These are phyloP conservation scores for Ptyas mucosa DNA, from an alignment of 2,113 vertebrate genomes.

Conservation along the genomic window DNA sequence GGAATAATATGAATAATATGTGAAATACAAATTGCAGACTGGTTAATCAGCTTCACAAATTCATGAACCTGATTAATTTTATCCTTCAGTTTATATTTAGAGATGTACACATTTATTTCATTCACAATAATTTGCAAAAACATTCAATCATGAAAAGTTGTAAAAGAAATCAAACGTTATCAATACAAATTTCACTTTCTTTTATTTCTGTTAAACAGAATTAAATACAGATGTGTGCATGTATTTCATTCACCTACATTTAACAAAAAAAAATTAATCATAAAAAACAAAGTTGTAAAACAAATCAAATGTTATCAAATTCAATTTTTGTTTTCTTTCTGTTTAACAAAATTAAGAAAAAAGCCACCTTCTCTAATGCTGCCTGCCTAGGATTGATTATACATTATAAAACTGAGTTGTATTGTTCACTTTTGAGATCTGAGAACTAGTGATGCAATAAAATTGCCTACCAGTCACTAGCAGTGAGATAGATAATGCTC, in stretches of 20 bases:
- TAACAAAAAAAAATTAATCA: neutral
- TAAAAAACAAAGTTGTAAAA: neutral
- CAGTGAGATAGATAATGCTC: neutral
- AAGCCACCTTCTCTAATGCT: neutral
- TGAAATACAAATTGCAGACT: neutral
- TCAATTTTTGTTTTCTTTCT: neutral
- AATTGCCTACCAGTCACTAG: constrained; percentile 1
- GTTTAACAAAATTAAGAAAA: neutral
- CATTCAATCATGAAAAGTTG: neutral
- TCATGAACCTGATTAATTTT: neutral
- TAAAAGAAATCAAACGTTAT: neutral
- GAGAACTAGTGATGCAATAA: constrained; percentile 6
- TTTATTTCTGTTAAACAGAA: neutral
- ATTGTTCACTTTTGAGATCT: constrained; percentile 9
- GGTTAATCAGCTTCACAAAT: neutral
- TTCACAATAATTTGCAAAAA: neutral
- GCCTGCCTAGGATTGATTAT: constrained; percentile 2
- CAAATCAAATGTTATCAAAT: neutral
- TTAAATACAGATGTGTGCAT: neutral
- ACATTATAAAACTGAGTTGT: neutral
- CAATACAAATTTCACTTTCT: neutral
- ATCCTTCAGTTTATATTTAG: neutral
- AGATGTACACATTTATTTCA: neutral
- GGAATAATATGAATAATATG: no score
- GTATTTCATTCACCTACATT: neutral